Base-by-base conservation (phyloP, 2,888 invertebrate genomes). In the Homarus gammarus region DNA sequence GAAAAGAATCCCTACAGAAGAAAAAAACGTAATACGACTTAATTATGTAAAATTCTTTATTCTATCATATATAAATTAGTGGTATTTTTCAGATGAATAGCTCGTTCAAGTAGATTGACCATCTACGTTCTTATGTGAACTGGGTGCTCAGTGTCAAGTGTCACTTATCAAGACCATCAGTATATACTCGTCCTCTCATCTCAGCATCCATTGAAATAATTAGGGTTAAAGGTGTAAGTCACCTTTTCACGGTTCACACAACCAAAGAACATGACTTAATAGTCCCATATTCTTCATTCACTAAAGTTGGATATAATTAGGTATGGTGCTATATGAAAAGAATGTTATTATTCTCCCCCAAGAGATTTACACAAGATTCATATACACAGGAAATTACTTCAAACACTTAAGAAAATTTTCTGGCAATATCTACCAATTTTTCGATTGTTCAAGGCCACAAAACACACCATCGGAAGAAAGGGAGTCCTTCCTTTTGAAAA, bases 1-100 rank as follows among this genome's bases (percentile, higher is more conserved):
- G 49, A 83, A 83, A 22, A n/a, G 49, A 27, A 68, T 49, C 72
- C 31, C n/a, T 56, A 83, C 72, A 83, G 2, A 38, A 72, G 51
- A 72, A 72, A 73, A 77, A 61, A 64, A 40, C 44, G 38, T 27
- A 31, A 44, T 61, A 31, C 61, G 78, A 73, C 72, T 87, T 81
- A 81, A 87, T 87, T 87, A 87, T 40, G 70, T 73, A 64, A 61
- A 81, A 87, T 40, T 56, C 40, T 61, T 44, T 70, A 36, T 51
- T 87, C 78, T 79, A 87, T 81, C 51, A 51, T 61, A 49, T 61
- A 87, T 61, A 87, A 81, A 81, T 87, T 79, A 87, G 73, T 81
- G 72, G 79, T n/a, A 61, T 73, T 73, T 73, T 36, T 40, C 31
- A 72, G 33, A 38, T 72, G 77, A 85, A 85, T 77, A 49, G 83